Evolutionary conservation across 2,888 invertebrate genomes (phyloP).

Genomic region (Parnassius glacialis): DNA sequence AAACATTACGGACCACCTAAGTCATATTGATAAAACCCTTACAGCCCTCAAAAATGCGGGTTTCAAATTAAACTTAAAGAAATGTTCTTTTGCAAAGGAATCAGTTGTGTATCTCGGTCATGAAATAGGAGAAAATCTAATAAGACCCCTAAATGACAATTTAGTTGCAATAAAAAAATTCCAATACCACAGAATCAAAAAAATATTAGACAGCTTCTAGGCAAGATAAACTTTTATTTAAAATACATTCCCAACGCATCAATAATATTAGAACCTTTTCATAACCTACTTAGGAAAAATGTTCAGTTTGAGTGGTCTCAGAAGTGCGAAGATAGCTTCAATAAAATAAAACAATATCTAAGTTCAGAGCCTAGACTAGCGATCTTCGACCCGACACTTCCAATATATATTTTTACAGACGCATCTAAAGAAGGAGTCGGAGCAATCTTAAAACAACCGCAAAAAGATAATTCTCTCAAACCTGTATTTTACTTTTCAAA

Average conservation of each 20-base stretch:
- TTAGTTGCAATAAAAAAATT: slow-evolving; percentile 26
- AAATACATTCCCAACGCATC: slow-evolving; percentile 32
- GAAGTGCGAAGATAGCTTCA: slow-evolving; percentile 29
- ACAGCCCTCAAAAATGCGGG: slow-evolving; percentile 34
- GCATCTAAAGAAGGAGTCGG: slow-evolving; percentile 33
- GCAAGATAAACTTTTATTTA: slow-evolving; percentile 35
- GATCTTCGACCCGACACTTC: slow-evolving; percentile 34
- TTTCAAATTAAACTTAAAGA: slow-evolving; percentile 34
- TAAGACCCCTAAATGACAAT: slow-evolving; percentile 35
- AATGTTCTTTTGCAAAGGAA: slow-evolving; percentile 34
- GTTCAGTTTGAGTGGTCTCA: slow-evolving; percentile 17
- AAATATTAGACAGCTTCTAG: slow-evolving; percentile 35
- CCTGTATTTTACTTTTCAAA: too few species aligned
- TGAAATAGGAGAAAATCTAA: slow-evolving; percentile 35
- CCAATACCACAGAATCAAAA: slow-evolving; percentile 31
- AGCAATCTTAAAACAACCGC: slow-evolving; percentile 27
- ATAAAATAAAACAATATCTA: slow-evolving; percentile 28
- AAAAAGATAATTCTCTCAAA: too few species aligned
- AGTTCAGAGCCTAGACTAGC: slow-evolving; percentile 31
- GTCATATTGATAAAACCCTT: slow-evolving; percentile 31
- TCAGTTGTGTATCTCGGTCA: slow-evolving; percentile 35
- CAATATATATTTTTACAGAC: slow-evolving; percentile 37
- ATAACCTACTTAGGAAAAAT: slow-evolving; percentile 17
- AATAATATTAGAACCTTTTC: slow-evolving; percentile 34
- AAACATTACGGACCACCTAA: slow-evolving; percentile 33